phyloP scores from a whole-genome alignment of 1,140 invertebrate genomes.

The Heliconius hewitsoni region DNA sequence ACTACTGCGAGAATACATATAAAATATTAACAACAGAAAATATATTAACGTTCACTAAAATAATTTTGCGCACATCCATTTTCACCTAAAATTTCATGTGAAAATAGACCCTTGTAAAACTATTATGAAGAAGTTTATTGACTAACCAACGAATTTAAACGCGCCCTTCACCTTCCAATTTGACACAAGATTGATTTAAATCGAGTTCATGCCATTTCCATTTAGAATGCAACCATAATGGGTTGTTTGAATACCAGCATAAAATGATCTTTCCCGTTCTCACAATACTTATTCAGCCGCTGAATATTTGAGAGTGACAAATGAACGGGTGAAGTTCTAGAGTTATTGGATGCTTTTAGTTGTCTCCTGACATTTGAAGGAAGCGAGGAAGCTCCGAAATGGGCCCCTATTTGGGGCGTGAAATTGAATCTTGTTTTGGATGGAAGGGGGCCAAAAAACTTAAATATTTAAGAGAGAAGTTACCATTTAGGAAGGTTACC shows the following conservation, averaged over 20 bases:
- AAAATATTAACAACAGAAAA: no score
- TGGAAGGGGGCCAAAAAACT: conserved; percentile 73
- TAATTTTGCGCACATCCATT: no score
- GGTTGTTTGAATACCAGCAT: conserved; percentile 50
- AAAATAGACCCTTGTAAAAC: conserved; percentile 6
- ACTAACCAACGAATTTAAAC: conserved; percentile 36
- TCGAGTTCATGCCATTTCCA: conserved; percentile 61
- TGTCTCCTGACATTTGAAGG: conserved; percentile 73
- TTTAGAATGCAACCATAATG: conserved; percentile 71
- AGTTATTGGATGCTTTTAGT: conserved; percentile 61
- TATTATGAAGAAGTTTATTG: conserved; percentile 33
- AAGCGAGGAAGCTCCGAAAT: conserved; percentile 64
- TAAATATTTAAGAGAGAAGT: conserved; percentile 77
- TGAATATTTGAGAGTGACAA: conserved; percentile 46
- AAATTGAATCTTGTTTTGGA: conserved; percentile 80
- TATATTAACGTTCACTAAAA: no score
- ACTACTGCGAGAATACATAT: no score
- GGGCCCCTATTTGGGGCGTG: conserved; percentile 74
- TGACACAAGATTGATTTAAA: conserved; percentile 73
- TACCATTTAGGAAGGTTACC: conserved; percentile 66
- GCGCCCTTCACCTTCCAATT: conserved; percentile 60
- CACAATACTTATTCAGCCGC: conserved; percentile 32
- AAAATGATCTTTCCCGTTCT: conserved; percentile 46
- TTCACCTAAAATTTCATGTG: no score
- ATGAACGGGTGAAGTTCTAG: conserved; percentile 48